Base-by-base conservation (phyloP, 2,888 invertebrate genomes). In the Stenolophus ochropezus region DNA sequence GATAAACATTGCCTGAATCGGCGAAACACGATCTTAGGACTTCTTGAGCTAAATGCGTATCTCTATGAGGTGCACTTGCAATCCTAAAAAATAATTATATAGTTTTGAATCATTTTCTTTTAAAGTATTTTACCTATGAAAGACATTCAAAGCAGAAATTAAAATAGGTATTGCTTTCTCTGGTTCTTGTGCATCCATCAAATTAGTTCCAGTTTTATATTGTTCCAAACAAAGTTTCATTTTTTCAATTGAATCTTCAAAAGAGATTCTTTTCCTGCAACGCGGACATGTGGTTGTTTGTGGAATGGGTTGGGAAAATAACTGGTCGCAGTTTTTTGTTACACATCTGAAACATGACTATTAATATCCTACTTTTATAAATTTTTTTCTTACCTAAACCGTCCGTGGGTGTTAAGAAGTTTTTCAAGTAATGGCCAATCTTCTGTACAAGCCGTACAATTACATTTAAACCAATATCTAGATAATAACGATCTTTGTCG, bases 381-480 rank as follows among this genome's bases (percentile, higher is more conserved):
- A 74, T 74, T 4, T 76, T 25, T 18, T 69, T 20, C 33, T 27
- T 81, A 81, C 81, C 65, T 75, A 25, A 75, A 61, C n/a, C 81
- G 47, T 16, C 49, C 81, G 27, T 81, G 25, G n/a, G 25, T 75
- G 65, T 81, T 81, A 49, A 75, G 47, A 4, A 81, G n/a, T 75
- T 75, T 75, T 5, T 86, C 93, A 65, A 94, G 89, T 0, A 89
- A 88, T 0, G 95, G 94, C 96, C 96, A 96, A 87, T 96, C 92
- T 85, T 94, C 93, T 21, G 87, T 89, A 86, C 96, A 96, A 1
- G 96, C 93, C 71, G 88, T 86, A 86, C 96, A 96, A 53, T 91
- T 90, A 86, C 96, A 96, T 74, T 90, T 89, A 87, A 96, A 97
- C 93, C 96, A 94, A 87, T 96, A 96, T 11, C 96, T 91, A 11